A percentile compares a stretch with the other conserved stretches of the same genome.
phyloP scores from a whole-genome alignment of 2,113 vertebrate species.

The Hoplias malabaricus region DNA sequence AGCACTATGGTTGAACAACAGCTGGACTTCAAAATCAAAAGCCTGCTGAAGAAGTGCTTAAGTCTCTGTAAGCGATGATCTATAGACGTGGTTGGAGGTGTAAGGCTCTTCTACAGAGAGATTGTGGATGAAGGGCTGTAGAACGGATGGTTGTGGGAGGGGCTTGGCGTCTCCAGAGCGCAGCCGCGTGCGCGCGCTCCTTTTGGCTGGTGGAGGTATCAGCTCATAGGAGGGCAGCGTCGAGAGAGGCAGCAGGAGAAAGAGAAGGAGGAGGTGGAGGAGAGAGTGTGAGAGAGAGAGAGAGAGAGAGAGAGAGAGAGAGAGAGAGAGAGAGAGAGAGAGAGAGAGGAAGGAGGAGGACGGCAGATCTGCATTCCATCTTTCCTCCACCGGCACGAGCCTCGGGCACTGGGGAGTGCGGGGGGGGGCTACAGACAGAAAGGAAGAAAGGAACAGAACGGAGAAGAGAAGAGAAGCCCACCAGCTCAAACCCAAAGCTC shows the following conservation, averaged over 20 bases:
- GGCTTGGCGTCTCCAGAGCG: conserved; percentile 54
- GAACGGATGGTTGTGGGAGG: background rate
- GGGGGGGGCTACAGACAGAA: too few relatives aligned
- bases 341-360: conserved; percentile 59
- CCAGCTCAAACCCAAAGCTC: conserved; percentile 27
- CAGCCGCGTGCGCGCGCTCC: conserved; percentile 52
- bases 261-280: conserved; percentile 51
- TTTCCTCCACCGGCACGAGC: conserved; percentile 67
- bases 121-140: background rate
- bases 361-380: conserved; percentile 63
- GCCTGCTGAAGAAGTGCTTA: too few relatives aligned
- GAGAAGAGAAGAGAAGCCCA: too few relatives aligned
- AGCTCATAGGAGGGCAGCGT: conserved; percentile 67
- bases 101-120: background rate
- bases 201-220: conserved; percentile 74
- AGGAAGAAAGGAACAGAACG: too few relatives aligned
- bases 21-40: too few relatives aligned
- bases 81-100: background rate
- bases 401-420: too few relatives aligned
- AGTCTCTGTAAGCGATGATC: too few relatives aligned
- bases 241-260: conserved; percentile 57
- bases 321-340: conserved; percentile 49
- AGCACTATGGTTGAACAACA: background rate
- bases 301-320: conserved; percentile 22
- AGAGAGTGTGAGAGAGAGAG: background rate